These are phyloP conservation scores for Drepana arcuata DNA, from an alignment of 1,140 invertebrate genomes.

Conservation along the genomic window DNA sequence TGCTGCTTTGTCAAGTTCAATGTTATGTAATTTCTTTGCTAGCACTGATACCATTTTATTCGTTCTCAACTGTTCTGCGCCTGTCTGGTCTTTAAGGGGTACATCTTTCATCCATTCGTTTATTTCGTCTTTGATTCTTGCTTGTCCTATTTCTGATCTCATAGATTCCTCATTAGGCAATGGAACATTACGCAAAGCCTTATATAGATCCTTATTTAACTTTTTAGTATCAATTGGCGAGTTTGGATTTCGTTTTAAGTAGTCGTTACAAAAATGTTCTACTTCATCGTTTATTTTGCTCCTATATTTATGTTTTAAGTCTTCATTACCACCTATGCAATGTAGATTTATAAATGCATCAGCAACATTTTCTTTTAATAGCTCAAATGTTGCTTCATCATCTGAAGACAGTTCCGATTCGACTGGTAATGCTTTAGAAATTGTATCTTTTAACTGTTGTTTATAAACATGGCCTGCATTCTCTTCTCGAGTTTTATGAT, in stretches of 20 bases:
- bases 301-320: slow-evolving; percentile 11
- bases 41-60: slow-evolving; percentile 8
- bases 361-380: slow-evolving; percentile 21
- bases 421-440: slow-evolving; percentile 14
- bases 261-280: slow-evolving; percentile 17
- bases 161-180: slow-evolving; percentile 17
- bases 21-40: slow-evolving; percentile 7
- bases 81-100: slow-evolving; percentile 8
- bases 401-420: slow-evolving; percentile 1
- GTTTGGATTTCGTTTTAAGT: slow-evolving; percentile 12
- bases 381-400: slow-evolving; percentile 16
- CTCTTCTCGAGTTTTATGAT: slow-evolving; percentile 10
- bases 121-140: slow-evolving; percentile 18
- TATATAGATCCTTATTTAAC: slow-evolving; percentile 16
- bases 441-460: slow-evolving; percentile 13
- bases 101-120: slow-evolving; percentile 17
- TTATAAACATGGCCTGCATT: slow-evolving; percentile 17
- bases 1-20: slow-evolving; percentile 1
- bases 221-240: slow-evolving; percentile 9
- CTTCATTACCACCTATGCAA: slow-evolving; percentile 8
- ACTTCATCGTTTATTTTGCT: slow-evolving; percentile 13
- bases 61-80: background rate
- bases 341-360: slow-evolving; percentile 25
- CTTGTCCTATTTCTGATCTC: slow-evolving; percentile 19
- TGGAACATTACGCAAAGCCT: slow-evolving; percentile 15